Conservation (phyloP, 2,113 vertebrate species). For the Nothobranchius furzeri region DNA sequence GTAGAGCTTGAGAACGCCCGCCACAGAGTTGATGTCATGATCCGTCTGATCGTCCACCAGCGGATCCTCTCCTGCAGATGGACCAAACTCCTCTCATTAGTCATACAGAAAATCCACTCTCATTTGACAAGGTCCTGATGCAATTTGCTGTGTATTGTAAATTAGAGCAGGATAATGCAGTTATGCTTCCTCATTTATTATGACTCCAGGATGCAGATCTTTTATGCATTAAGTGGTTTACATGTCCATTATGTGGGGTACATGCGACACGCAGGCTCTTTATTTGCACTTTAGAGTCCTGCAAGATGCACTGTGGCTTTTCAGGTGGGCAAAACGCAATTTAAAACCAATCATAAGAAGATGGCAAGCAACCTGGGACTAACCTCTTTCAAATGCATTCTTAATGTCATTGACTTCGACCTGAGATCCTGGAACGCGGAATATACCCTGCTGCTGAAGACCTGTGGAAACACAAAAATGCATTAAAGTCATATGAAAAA, state of each 20-base stretch:
- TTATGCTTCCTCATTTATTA: conserved; percentile 31
- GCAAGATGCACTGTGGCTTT: conserved; percentile 39
- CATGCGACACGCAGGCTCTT: conserved; percentile 31
- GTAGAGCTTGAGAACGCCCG: conserved; percentile 97
- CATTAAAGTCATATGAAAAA: conserved; percentile 14
- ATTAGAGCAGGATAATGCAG: conserved; percentile 12
- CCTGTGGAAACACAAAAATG: conserved; percentile 75
- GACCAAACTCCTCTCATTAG: conserved; percentile 18
- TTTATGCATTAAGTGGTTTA: conserved; percentile 48
- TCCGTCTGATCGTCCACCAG: conserved; percentile 93
- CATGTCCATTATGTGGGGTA: conserved; percentile 36
- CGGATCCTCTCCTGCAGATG: conserved; percentile 90
- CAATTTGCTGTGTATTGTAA: conserved; percentile 10
- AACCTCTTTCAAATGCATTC: conserved; percentile 99
- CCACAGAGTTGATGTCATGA: conserved; percentile 96
- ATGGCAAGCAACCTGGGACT: conserved; percentile 54
- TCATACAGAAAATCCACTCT: conserved; percentile 23
- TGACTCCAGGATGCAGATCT: conserved; percentile 17
- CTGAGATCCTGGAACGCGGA: conserved; percentile 96
- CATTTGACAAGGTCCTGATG: conserved; percentile 2
- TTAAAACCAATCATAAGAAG: conserved; percentile 65
- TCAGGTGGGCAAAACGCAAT: conserved; percentile 60
- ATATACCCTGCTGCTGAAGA: conserved; percentile 97
- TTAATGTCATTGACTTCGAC: conserved; percentile 99
- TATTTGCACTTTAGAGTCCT: conserved; percentile 56